These are phyloP conservation scores for Megamerina dolium DNA, from an alignment of 2,888 invertebrate species.

Conservation along the genomic window DNA sequence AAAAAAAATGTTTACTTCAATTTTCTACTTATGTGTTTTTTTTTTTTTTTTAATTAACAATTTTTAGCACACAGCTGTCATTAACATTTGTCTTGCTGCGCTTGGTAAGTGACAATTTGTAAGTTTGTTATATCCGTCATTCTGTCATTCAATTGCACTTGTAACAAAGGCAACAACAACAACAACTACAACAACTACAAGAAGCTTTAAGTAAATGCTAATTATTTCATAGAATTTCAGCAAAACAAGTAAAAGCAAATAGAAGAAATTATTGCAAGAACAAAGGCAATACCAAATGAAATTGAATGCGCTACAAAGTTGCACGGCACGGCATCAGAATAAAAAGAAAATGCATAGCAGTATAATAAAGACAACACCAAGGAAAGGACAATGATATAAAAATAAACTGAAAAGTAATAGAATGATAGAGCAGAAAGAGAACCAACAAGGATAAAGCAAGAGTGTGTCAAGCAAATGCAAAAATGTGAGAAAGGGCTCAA, in stretches of 20 bases:
- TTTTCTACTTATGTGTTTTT: too few species aligned
- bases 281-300: slow-evolving; percentile 5
- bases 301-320: slow-evolving; percentile 6
- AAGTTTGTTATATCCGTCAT: too few species aligned
- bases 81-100: too few species aligned
- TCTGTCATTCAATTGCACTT: too few species aligned
- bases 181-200: slow-evolving; percentile 5
- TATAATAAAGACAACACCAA: too few species aligned
- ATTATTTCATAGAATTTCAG: too few species aligned
- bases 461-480: background rate
- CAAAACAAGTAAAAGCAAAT: too few species aligned
- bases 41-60: too few species aligned
- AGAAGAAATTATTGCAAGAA: background rate
- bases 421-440: background rate
- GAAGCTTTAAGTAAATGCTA: slow-evolving; percentile 14
- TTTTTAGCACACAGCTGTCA: too few species aligned
- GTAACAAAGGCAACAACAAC: background rate
- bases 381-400: background rate
- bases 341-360: background rate
- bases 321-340: background rate
- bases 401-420: background rate
- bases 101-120: slow-evolving; percentile 12
- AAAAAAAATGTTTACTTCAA: too few species aligned
- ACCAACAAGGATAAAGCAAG: background rate
- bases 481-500: background rate